A percentile compares a stretch with the other conserved stretches of the same genome.
These are phyloP conservation scores for Drosophila lowei DNA, from an alignment of 1,140 invertebrate species.

Conservation along the genomic window DNA sequence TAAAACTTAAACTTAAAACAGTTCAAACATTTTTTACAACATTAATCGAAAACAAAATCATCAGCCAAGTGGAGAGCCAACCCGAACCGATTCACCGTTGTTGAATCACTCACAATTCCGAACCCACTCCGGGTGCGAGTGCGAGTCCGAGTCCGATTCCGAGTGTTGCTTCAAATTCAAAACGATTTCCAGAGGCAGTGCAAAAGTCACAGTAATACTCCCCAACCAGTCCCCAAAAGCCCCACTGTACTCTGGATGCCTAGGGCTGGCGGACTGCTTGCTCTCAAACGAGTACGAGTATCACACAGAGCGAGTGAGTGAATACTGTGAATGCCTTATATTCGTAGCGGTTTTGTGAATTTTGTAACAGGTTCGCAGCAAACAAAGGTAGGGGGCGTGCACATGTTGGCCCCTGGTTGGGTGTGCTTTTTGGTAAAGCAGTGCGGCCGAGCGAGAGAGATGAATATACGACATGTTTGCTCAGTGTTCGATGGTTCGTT, in stretches of 20 bases:
- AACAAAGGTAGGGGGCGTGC: background rate
- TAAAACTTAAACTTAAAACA: conserved; percentile 83
- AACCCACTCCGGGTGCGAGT: conserved; percentile 29
- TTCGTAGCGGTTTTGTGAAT: conserved; percentile 82
- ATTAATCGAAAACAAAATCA: conserved; percentile 60
- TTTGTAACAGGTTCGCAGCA: conserved; percentile 62
- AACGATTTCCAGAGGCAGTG: too few relatives aligned
- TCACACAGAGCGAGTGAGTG: conserved; percentile 60
- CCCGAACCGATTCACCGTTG: conserved; percentile 26
- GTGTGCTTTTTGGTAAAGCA: conserved; percentile 3
- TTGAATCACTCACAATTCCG: conserved; percentile 31
- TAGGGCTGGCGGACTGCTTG: background rate
- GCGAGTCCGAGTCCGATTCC: too few relatives aligned
- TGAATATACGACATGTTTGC: conserved; percentile 61
- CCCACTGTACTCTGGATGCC: background rate
- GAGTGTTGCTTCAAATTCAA: conserved; percentile 22
- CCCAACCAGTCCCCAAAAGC: background rate
- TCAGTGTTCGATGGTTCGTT: conserved; percentile 22
- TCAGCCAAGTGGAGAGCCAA: conserved; percentile 26
- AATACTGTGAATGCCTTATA: conserved; percentile 81
- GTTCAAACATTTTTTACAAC: conserved; percentile 83
- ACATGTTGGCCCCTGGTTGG: background rate
- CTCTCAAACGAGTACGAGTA: conserved; percentile 39
- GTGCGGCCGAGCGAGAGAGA: conserved; percentile 37
- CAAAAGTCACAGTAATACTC: too few relatives aligned